A percentile compares a stretch with the other conserved stretches of the same genome.
Evolutionary conservation across 2,113 vertebrate genomes (phyloP).

Genomic region (Numenius arquata): DNA sequence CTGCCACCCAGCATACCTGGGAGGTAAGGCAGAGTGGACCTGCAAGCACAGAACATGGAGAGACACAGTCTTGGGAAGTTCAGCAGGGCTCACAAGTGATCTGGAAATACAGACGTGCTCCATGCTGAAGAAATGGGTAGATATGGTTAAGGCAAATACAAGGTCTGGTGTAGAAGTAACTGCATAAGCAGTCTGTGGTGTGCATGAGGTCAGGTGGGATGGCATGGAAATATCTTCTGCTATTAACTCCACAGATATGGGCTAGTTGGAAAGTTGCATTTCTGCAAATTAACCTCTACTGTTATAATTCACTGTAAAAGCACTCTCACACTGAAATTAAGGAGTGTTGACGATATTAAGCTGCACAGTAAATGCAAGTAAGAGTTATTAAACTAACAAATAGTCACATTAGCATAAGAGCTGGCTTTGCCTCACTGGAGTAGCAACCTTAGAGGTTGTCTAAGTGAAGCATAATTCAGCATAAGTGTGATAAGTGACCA

Average conservation of each 20-base stretch:
- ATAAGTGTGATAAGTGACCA: not conserved
- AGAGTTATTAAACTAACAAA: slow-evolving; percentile 44
- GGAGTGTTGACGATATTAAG: slow-evolving; percentile 2
- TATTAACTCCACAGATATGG: not conserved
- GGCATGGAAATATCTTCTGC: not conserved
- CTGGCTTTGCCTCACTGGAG: not conserved
- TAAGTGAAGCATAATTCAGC: slow-evolving; percentile 21
- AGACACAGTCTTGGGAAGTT: accelerated
- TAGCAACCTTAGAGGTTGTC: not conserved
- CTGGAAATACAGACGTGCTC: not conserved
- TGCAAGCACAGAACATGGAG: accelerated
- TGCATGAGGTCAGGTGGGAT: not conserved
- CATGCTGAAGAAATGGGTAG: not conserved
- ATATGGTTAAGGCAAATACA: not conserved
- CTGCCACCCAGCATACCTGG: not conserved
- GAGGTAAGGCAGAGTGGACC: not conserved
- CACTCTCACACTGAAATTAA: not conserved
- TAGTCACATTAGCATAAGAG: slow-evolving; percentile 25
- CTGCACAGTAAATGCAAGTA: slow-evolving; percentile 6
- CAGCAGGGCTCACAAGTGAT: not conserved
- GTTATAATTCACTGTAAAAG: slow-evolving; percentile 1
- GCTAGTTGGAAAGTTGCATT: not conserved
- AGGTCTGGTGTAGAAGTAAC: not conserved
- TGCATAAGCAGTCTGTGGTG: not conserved
- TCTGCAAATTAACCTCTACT: not conserved